Evolutionary conservation across 2,888 invertebrate genomes (phyloP).

Genomic region (Leptopilina drosophilae): DNA sequence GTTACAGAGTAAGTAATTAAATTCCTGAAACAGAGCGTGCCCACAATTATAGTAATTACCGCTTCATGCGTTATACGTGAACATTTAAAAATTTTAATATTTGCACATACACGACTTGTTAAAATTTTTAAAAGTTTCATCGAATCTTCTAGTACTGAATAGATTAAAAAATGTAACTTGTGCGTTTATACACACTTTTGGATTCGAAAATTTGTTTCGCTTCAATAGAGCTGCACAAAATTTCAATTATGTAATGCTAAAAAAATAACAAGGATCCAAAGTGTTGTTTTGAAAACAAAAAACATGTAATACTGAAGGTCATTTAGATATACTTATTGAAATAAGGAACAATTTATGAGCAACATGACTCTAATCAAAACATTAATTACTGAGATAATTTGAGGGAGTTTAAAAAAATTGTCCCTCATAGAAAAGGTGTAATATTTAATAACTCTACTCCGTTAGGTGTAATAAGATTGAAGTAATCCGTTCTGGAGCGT

Average conservation of each 20-base stretch:
- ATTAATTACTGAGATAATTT: not conserved
- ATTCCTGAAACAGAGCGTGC: conserved; percentile 24
- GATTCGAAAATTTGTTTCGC: no score
- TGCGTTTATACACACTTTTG: no score
- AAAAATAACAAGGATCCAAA: no score
- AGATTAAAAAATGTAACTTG: no score
- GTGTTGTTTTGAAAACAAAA: no score
- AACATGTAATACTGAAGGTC: no score
- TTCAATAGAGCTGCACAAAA: no score
- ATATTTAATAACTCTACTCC: conserved; percentile 57
- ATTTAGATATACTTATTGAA: no score
- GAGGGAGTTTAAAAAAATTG: conserved; percentile 36
- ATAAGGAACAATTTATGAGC: not conserved
- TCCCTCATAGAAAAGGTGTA: not conserved
- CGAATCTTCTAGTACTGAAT: no score
- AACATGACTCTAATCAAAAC: not conserved
- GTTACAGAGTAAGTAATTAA: conserved; percentile 25
- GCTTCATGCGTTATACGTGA: not conserved
- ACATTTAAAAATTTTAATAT: not conserved
- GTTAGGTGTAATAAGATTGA: conserved; percentile 73
- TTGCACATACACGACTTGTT: not conserved
- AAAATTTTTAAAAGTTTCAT: not conserved
- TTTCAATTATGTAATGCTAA: no score
- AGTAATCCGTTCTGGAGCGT: conserved; percentile 76
- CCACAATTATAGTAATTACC: conserved; percentile 15